A percentile compares a stretch with the other conserved stretches of the same genome.
These are phyloP conservation scores for Notodonta ziczac DNA, from an alignment of 2,888 invertebrate species.

Conservation along the genomic window DNA sequence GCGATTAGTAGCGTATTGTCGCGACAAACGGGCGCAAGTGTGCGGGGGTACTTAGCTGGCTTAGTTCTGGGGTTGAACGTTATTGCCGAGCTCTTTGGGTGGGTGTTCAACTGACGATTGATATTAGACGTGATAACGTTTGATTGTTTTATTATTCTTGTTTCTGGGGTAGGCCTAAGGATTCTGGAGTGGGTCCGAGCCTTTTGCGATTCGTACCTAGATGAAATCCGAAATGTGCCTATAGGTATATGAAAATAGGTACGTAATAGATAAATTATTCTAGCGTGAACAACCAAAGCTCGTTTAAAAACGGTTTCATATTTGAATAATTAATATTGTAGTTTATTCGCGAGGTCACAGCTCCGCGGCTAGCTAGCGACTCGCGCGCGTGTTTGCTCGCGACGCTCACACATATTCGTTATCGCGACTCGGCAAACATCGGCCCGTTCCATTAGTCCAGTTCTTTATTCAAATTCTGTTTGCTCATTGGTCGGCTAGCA, in stretches of 20 bases:
- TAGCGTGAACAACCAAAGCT: background rate
- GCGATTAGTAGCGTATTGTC: conserved; percentile 79
- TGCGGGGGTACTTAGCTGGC: conserved; percentile 50
- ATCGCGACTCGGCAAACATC: conserved; percentile 42
- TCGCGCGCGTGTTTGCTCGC: conserved; percentile 67
- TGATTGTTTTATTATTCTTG: conserved; percentile 13
- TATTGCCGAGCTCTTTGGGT: conserved; percentile 33
- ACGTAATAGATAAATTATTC: background rate
- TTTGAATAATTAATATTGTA: conserved; percentile 19
- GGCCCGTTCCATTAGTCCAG: conserved; percentile 45
- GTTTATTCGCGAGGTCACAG: conserved; percentile 55
- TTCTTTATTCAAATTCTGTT: conserved; percentile 56
- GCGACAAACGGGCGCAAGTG: conserved; percentile 63
- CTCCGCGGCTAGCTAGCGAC: conserved; percentile 44
- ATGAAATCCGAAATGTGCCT: no score
- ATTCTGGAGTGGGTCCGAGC: no score
- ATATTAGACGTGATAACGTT: conserved; percentile 15
- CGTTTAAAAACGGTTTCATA: background rate
- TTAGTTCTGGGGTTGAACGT: conserved; percentile 41
- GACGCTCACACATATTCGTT: conserved; percentile 47
- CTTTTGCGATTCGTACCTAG: no score
- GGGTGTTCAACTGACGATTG: conserved; percentile 25
- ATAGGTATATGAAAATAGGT: no score
- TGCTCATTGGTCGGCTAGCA: conserved; percentile 46
- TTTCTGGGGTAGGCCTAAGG: no score